Conservation (phyloP, 2,113 vertebrate genomes). For the Phrynocephalus versicolor region DNA sequence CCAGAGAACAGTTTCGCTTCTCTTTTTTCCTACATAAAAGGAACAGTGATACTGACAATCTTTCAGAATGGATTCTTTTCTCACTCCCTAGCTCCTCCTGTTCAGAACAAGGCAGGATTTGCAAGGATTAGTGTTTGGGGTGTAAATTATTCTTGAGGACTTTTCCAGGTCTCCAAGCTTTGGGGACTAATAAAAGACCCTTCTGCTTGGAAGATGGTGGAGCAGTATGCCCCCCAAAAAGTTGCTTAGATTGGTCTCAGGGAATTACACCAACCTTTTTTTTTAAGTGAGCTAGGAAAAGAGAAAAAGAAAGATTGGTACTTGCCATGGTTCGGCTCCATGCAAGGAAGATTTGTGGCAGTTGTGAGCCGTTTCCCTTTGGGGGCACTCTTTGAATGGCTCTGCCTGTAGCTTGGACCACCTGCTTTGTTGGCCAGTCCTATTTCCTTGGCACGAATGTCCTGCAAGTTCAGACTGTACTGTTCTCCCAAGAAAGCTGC, state of each 20-base stretch:
- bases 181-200: conserved; percentile 31
- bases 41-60: conserved; percentile 48
- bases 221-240: not conserved
- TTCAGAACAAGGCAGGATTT: conserved; percentile 52
- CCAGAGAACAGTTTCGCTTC: conserved; percentile 54
- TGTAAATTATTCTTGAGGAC: conserved; percentile 59
- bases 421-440: conserved; percentile 73
- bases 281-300: conserved; percentile 23
- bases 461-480: conserved; percentile 70
- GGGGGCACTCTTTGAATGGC: conserved; percentile 42
- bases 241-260: not conserved
- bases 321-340: not conserved
- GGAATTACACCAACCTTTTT: conserved; percentile 22
- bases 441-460: conserved; percentile 67
- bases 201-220: conserved; percentile 41
- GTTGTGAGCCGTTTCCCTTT: conserved; percentile 55
- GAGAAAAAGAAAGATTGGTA: conserved; percentile 23
- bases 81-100: conserved; percentile 32
- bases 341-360: conserved; percentile 15
- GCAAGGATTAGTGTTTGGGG: conserved; percentile 57
- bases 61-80: conserved; percentile 59
- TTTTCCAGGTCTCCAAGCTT: conserved; percentile 48
- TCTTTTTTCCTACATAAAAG: conserved; percentile 53
- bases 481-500: conserved; percentile 59
- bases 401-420: conserved; percentile 68